Percentiles rank a stretch among this genome's conserved stretches.
Evolutionary conservation across 2,113 vertebrate species (phyloP).

Genomic region (Spermophilus dauricus): DNA sequence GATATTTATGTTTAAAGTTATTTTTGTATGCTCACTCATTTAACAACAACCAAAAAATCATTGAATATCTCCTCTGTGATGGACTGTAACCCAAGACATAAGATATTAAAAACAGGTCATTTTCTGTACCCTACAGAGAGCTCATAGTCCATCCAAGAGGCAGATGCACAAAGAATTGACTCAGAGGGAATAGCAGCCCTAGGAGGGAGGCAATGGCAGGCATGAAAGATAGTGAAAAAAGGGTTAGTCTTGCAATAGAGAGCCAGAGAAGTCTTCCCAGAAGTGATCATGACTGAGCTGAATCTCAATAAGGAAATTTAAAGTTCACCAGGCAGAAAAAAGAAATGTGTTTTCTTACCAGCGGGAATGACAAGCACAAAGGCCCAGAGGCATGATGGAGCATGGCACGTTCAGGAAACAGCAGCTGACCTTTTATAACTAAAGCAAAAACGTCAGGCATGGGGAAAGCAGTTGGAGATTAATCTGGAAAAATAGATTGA

Average conservation of each 20-base stretch:
- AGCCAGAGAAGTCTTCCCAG: not conserved
- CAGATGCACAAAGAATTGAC: not conserved
- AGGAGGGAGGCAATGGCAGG: not conserved
- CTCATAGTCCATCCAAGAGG: not conserved
- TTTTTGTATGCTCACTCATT: not conserved
- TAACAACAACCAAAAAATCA: not conserved
- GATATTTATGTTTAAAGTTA: not conserved
- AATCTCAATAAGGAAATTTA: conserved; percentile 68
- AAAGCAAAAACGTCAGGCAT: conserved; percentile 13
- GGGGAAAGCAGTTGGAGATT: conserved; percentile 66
- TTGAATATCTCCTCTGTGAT: not conserved
- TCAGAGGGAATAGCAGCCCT: not conserved
- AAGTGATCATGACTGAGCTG: conserved; percentile 3
- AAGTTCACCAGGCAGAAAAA: conserved; percentile 73
- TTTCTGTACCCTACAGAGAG: not conserved
- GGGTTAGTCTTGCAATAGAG: not conserved
- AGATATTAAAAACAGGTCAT: not conserved
- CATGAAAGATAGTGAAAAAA: not conserved
- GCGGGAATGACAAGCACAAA: conserved; percentile 30
- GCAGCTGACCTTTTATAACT: conserved; percentile 68
- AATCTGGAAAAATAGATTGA: conserved; percentile 70
- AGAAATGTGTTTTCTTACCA: conserved; percentile 59
- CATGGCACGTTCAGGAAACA: conserved; percentile 26
- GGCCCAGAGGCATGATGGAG: conserved; percentile 49
- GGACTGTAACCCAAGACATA: not conserved